These are phyloP conservation scores for Choreutis nemorana DNA, from an alignment of 2,888 invertebrate species.

Conservation along the genomic window DNA sequence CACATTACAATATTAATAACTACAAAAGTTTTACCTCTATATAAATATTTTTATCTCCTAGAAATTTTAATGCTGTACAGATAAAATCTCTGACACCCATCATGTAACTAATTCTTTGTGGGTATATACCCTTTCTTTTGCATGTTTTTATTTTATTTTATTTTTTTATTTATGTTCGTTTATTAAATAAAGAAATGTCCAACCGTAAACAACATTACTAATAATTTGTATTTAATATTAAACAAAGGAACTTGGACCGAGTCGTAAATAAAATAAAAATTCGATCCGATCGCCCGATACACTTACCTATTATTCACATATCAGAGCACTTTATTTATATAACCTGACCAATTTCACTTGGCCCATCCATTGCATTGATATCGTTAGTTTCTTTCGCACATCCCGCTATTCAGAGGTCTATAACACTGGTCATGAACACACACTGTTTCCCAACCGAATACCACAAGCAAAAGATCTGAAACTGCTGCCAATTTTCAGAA, in stretches of 20 bases:
- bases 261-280: conserved; percentile 31
- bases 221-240: no score
- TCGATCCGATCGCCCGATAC: conserved; percentile 29
- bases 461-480: conserved; percentile 57
- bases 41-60: no score
- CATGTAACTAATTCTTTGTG: no score
- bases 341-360: conserved; percentile 36
- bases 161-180: no score
- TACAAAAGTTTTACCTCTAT: no score
- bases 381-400: conserved; percentile 12
- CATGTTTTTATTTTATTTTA: no score
- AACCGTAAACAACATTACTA: no score
- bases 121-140: no score
- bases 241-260: conserved; percentile 10
- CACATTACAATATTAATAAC: no score
- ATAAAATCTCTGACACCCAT: no score
- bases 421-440: conserved; percentile 35
- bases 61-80: no score
- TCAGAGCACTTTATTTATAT: conserved; percentile 60
- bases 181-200: no score
- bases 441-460: conserved; percentile 64
- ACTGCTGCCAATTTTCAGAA: conserved; percentile 66
- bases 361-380: conserved; percentile 26
- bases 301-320: conserved; percentile 61
- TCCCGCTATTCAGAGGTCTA: conserved; percentile 31